These are phyloP conservation scores for Lanius ludovicianus DNA, from an alignment of 2,113 vertebrate genomes.

Conservation along the genomic window DNA sequence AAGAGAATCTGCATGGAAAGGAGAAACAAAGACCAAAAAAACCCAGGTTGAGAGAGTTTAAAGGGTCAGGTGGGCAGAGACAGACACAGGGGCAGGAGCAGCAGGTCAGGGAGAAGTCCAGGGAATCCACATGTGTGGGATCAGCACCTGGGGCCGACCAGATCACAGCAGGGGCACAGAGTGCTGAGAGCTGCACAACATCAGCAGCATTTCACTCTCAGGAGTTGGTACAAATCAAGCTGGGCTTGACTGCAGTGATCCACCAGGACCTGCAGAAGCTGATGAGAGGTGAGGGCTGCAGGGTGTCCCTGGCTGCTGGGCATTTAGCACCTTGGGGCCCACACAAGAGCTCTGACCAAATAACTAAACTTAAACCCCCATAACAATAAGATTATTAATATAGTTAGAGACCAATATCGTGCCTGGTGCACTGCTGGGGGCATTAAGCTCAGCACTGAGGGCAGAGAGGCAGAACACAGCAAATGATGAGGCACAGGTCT, in stretches of 20 bases:
- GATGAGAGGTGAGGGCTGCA: background rate
- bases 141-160: background rate
- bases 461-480: background rate
- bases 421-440: background rate
- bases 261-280: background rate
- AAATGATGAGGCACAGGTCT: rapidly evolving
- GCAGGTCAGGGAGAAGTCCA: background rate
- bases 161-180: background rate
- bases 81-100: background rate
- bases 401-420: background rate
- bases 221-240: background rate
- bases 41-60: background rate
- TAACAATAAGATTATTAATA: background rate
- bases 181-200: background rate
- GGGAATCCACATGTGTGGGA: background rate
- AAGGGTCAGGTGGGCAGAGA: background rate
- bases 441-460: rapidly evolving
- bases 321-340: too few relatives aligned
- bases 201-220: background rate
- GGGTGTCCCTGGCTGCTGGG: background rate
- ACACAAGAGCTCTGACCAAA: background rate
- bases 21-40: background rate
- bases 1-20: background rate
- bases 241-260: background rate
- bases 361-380: background rate